Percentiles rank a stretch among this genome's conserved stretches.
These are phyloP conservation scores for Sinotaia quadrata DNA, from an alignment of 2,888 invertebrate genomes.

Conservation along the genomic window DNA sequence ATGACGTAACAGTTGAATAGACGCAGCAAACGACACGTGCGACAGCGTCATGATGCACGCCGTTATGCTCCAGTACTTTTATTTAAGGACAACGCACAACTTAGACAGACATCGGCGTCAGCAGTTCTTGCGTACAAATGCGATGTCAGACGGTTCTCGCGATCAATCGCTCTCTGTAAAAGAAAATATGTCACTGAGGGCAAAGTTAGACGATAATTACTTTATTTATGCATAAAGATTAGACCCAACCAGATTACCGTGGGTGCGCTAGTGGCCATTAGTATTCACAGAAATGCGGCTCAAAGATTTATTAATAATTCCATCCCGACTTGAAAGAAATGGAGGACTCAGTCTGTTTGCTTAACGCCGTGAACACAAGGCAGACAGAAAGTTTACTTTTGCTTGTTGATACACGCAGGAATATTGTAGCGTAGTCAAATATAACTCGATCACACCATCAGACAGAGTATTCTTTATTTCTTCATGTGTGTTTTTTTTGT, in stretches of 20 bases:
- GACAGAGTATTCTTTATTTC: neutral
- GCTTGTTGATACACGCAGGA: neutral
- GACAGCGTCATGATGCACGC: too few relatives aligned
- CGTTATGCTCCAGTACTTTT: too few relatives aligned
- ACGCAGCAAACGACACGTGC: too few relatives aligned
- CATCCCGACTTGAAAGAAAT: slow-evolving; percentile 19
- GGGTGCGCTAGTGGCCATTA: slow-evolving; percentile 26
- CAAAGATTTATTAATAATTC: slow-evolving; percentile 31
- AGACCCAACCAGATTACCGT: slow-evolving; percentile 31
- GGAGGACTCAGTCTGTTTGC: slow-evolving; percentile 11
- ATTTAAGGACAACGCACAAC: too few relatives aligned
- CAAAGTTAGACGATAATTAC: slow-evolving; percentile 20
- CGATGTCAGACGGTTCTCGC: neutral
- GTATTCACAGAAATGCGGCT: slow-evolving; percentile 20
- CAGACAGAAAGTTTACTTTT: neutral
- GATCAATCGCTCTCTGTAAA: neutral
- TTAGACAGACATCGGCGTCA: too few relatives aligned
- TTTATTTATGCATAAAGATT: slow-evolving; percentile 36
- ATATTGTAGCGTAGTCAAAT: neutral
- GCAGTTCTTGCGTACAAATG: too few relatives aligned
- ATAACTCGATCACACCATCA: too few relatives aligned
- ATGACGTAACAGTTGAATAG: too few relatives aligned
- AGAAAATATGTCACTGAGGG: too few relatives aligned
- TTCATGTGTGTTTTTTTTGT: neutral
- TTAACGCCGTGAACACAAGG: neutral